Conservation (phyloP, 2,797 vertebrate genomes). For the Sebastes vulpes region DNA sequence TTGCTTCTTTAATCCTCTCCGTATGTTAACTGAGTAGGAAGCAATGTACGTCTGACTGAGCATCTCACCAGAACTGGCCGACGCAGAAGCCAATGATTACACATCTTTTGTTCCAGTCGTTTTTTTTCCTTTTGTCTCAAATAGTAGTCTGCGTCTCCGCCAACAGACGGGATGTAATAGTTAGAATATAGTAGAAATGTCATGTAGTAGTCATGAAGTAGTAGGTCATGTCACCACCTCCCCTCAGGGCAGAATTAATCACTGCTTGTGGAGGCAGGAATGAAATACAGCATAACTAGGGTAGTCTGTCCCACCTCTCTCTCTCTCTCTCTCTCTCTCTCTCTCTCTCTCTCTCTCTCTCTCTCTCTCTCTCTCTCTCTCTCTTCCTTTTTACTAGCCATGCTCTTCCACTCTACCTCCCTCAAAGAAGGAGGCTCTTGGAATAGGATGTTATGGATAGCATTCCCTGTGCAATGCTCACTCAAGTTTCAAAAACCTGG, state of each 20-base stretch:
- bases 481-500: conserved; percentile 61
- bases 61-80: neutral
- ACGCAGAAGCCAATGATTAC: neutral
- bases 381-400: neutral
- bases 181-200: conserved; percentile 52
- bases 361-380: no score
- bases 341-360: neutral
- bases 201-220: conserved; percentile 44
- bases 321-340: neutral
- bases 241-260: conserved; percentile 50
- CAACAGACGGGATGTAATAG: conserved; percentile 26
- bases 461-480: conserved; percentile 49
- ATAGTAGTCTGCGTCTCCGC: conserved; percentile 5
- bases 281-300: conserved; percentile 24
- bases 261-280: conserved; percentile 46
- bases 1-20: neutral
- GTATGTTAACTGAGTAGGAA: neutral
- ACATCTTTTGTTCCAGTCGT: neutral
- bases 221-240: conserved; percentile 53
- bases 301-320: conserved; percentile 12
- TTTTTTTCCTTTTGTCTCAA: conserved; percentile 2
- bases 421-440: conserved; percentile 28
- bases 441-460: conserved; percentile 69
- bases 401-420: neutral
- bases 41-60: neutral